These are phyloP conservation scores for Blomia tropicalis DNA, from an alignment of 2,888 invertebrate genomes.

Conservation along the genomic window DNA sequence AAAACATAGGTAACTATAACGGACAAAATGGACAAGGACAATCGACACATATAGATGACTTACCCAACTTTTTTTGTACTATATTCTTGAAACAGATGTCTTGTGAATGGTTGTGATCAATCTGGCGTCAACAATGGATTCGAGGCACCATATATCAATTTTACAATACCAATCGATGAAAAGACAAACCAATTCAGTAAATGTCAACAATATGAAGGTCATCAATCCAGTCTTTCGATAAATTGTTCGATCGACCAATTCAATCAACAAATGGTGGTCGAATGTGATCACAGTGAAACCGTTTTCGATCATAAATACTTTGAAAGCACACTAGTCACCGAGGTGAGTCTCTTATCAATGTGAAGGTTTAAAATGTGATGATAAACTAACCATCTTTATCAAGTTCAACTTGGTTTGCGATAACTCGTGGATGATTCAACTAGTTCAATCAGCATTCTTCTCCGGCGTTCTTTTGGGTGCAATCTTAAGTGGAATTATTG, in stretches of 20 bases:
- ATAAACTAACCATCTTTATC: neutral
- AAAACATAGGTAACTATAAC: conserved; percentile 11
- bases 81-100: conserved; percentile 20
- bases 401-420: conserved; percentile 19
- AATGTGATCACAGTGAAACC: no score
- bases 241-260: no score
- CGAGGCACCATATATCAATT: neutral
- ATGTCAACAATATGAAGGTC: neutral
- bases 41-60: neutral
- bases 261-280: no score
- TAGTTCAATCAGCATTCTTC: conserved; percentile 19
- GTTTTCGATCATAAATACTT: conserved; percentile 10
- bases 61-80: neutral
- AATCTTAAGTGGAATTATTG: conserved; percentile 14
- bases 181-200: no score
- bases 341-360: conserved; percentile 1
- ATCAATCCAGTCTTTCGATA: no score
- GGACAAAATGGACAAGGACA: neutral
- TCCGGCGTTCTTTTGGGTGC: conserved; percentile 17
- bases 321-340: conserved; percentile 7
- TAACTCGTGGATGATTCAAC: conserved; percentile 12
- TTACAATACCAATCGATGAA: no score
- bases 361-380: neutral
- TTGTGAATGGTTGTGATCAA: conserved; percentile 16
- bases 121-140: neutral